phyloP scores from a whole-genome alignment of 2,888 invertebrate species.

The Mesopsocus fuscifrons region DNA sequence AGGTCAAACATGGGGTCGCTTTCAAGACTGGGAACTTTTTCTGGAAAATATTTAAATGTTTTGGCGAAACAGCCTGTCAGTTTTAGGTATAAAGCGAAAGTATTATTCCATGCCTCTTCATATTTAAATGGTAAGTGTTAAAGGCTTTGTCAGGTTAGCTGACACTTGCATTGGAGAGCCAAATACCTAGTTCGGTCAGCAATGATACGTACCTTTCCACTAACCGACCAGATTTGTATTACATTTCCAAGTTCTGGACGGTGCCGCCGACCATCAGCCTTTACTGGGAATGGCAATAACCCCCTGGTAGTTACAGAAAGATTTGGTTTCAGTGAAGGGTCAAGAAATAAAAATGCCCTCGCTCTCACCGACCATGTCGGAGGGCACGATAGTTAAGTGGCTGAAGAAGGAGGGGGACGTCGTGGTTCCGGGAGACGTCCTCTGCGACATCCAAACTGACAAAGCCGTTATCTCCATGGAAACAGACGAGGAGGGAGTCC shows the following conservation, averaged over 20 bases:
- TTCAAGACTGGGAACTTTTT: not conserved
- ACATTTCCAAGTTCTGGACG: no score
- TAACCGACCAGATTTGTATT: no score
- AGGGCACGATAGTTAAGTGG: conserved; percentile 37
- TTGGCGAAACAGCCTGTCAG: not conserved
- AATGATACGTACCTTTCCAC: no score
- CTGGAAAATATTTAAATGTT: conserved; percentile 5
- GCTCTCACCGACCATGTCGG: conserved; percentile 41
- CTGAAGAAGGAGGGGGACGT: conserved; percentile 34
- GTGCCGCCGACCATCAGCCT: no score
- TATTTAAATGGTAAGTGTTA: conserved; percentile 16
- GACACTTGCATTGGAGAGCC: no score
- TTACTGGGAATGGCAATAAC: no score
- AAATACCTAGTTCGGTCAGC: no score
- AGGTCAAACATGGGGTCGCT: not conserved
- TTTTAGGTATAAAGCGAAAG: conserved; percentile 11
- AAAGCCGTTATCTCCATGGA: conserved; percentile 41
- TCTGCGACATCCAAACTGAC: conserved; percentile 46
- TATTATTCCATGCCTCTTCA: conserved; percentile 15
- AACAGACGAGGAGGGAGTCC: conserved; percentile 35
- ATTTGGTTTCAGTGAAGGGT: conserved; percentile 22
- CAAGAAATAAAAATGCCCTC: conserved; percentile 34
- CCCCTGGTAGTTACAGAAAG: no score
- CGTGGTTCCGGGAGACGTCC: conserved; percentile 34
- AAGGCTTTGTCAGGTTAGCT: no score